A percentile compares a stretch with the other conserved stretches of the same genome.
Conservation (phyloP, 2,888 invertebrate genomes). For the Himalopsyche anomala region DNA sequence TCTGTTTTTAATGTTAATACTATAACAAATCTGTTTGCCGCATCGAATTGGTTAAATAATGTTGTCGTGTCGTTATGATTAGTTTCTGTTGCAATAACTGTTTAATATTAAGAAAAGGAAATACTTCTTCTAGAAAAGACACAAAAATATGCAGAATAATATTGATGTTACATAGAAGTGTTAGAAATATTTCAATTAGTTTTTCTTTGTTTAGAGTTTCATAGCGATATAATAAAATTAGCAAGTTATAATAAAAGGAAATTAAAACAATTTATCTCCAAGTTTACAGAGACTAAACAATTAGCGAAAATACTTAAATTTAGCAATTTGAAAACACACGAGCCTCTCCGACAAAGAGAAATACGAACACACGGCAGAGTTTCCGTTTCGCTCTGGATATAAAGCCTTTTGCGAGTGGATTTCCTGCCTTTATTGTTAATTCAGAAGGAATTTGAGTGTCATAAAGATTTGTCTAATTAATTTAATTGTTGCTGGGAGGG, state of each 20-base stretch:
- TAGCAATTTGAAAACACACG: slow-evolving; percentile 63
- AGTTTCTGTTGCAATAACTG: no score
- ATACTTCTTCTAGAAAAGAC: no score
- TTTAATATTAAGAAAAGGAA: no score
- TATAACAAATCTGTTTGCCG: no score
- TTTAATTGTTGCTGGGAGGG: slow-evolving; percentile 60
- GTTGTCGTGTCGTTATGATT: no score
- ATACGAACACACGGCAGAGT: slow-evolving; percentile 62
- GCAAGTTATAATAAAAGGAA: slow-evolving; percentile 31
- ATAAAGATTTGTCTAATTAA: slow-evolving; percentile 64
- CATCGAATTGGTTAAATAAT: no score
- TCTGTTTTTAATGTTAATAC: no score
- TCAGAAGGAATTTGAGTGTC: slow-evolving; percentile 63
- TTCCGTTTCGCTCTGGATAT: slow-evolving; percentile 59
- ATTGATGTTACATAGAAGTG: neutral
- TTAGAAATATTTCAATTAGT: slow-evolving; percentile 30
- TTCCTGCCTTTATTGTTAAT: slow-evolving; percentile 63
- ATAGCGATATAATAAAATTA: slow-evolving; percentile 26
- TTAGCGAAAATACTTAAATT: slow-evolving; percentile 64
- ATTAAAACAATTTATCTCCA: slow-evolving; percentile 34
- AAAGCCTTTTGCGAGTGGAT: slow-evolving; percentile 61
- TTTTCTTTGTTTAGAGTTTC: slow-evolving; percentile 9
- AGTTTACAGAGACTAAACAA: slow-evolving; percentile 58
- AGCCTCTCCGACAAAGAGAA: slow-evolving; percentile 52
- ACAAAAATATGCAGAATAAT: no score